These are phyloP conservation scores for Antechinus stuartii DNA, from an alignment of 2,113 vertebrate species.

Conservation along the genomic window DNA sequence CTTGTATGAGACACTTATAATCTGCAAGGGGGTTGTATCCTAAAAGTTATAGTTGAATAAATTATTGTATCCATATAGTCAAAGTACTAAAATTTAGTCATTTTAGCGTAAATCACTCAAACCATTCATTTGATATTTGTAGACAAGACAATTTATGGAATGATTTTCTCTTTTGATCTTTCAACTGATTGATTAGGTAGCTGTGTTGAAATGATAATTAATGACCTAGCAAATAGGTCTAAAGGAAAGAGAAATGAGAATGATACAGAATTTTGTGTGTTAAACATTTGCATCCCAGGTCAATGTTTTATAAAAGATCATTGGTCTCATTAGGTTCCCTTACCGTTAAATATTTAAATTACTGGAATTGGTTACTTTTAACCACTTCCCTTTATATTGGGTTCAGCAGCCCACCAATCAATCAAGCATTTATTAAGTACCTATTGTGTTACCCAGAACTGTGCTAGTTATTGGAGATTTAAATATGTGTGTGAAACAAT, in stretches of 20 bases:
- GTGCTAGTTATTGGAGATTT: background rate
- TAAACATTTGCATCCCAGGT: background rate
- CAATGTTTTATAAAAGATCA: background rate
- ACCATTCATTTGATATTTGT: background rate
- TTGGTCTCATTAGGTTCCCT: background rate
- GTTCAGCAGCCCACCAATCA: background rate
- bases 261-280: background rate
- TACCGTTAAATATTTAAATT: background rate
- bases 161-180: background rate
- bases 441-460: background rate
- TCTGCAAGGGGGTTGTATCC: background rate
- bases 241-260: background rate
- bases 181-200: background rate
- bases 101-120: background rate
- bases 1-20: background rate
- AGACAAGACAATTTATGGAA: background rate
- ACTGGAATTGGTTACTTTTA: background rate
- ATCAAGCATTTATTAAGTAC: background rate
- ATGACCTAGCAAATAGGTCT: background rate
- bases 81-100: background rate
- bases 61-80: too few species aligned
- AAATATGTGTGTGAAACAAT: background rate
- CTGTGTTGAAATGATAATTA: background rate
- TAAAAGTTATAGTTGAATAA: too few species aligned
- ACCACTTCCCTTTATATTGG: background rate